Percentiles rank a stretch among this genome's conserved stretches.
phyloP scores from a whole-genome alignment of 2,113 vertebrate species.

The Phrynosoma platyrhinos region DNA sequence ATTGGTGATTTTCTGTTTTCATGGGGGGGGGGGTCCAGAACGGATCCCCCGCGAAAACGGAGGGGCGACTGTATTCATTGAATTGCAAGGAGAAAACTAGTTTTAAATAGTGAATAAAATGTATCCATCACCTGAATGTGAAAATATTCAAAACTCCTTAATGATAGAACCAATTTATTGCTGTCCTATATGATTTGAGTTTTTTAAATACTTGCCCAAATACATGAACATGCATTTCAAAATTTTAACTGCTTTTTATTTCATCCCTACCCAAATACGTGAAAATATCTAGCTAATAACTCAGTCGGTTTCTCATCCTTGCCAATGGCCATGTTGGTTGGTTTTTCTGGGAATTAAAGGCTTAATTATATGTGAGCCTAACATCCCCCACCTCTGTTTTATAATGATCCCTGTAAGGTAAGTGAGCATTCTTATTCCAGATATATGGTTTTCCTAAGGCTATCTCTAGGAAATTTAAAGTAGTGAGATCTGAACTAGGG shows the following conservation, averaged over 20 bases:
- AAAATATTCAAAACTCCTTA: conserved; percentile 46
- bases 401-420: background rate
- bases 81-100: conserved; percentile 38
- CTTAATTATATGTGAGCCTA: background rate
- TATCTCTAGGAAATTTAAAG: too few species aligned
- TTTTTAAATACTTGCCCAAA: background rate
- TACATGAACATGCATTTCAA: background rate
- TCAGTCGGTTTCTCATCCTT: too few species aligned
- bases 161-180: conserved; percentile 40
- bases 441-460: background rate
- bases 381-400: background rate
- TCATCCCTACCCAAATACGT: background rate
- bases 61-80: conserved; percentile 28
- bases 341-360: background rate
- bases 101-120: conserved; percentile 27
- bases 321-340: too few species aligned
- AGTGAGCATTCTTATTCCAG: background rate
- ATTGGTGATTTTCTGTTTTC: too few species aligned
- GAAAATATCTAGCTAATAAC: too few species aligned
- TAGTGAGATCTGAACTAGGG: too few species aligned
- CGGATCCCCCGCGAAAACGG: too few species aligned
- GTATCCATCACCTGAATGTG: conserved; percentile 22
- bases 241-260: too few species aligned
- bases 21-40: too few species aligned
- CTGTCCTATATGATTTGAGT: background rate